Evolutionary conservation across 2,113 vertebrate genomes (phyloP), one percentile per base, ranked within the genome.

Genomic region (Otolemur garnettii): DNA sequence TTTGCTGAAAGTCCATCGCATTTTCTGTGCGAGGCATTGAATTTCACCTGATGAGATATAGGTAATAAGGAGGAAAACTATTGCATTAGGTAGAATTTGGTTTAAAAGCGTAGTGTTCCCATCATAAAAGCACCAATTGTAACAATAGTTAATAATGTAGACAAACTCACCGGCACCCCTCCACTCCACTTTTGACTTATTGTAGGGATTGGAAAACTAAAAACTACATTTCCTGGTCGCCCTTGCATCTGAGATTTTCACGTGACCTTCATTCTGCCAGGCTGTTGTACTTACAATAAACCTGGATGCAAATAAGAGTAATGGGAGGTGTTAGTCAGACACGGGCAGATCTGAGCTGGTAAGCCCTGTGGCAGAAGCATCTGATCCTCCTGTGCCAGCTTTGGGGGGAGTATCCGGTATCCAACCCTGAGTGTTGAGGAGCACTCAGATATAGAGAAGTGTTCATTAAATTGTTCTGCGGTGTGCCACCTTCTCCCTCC

Each of bases 1-100:
- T 93, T 93, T 95, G 87, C 22, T 57, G 28, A 75, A 93, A 33
- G 64, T 75, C 78, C 93, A 19, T 79, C 91, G 33, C 45, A 79
- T 62, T 84, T 91, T 59, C n/a, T 79, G 21, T 28, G 21, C 11
- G 77, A 96, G 57, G 87, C 45, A 55, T 96, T 94, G 30, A 90
- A 86, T 86, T 92, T 92, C 33, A 78, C 28, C 28, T 79, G 93
- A 78, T 91, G 60, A 83, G 60, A 22, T 42, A 66, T 28, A 78
- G 22, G 18, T 74, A 66, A 74, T 74, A 84, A 26, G 57, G 30
- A 83, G 28, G 79, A 59, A 87, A 80, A 74, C 5, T 45, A 62
- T 60, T 83, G 60, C 10, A 50, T 50, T 68, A 33, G 8, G 30
- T 87, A 3, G 55, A 83, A 7, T 83, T 50, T 80, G 79, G 22